Conservation (phyloP, 2,797 vertebrate genomes). For the Lateolabrax maculatus region DNA sequence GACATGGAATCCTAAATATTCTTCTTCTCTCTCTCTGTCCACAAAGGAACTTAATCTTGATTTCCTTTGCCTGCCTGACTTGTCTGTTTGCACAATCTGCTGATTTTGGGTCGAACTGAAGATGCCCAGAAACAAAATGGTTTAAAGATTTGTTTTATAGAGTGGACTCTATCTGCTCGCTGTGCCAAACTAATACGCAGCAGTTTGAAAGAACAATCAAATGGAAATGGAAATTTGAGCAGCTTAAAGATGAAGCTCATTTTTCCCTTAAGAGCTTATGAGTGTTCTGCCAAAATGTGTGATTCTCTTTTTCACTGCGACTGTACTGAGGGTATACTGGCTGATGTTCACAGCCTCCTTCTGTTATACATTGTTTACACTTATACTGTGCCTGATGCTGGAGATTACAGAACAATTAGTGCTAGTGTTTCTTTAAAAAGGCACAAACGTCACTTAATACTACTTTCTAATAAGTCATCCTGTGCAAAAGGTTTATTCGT, state of each 20-base stretch:
- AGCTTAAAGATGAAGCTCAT: constrained; percentile 76
- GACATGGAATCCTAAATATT: constrained; percentile 63
- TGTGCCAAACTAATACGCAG: constrained; percentile 73
- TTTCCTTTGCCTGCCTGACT: constrained; percentile 55
- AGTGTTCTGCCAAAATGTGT: constrained; percentile 72
- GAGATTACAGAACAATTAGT: constrained; percentile 45
- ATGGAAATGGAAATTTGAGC: constrained; percentile 80
- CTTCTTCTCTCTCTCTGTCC: constrained; percentile 52
- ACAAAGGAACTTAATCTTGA: constrained; percentile 58
- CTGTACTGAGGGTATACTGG: constrained; percentile 43
- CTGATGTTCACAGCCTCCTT: constrained; percentile 59
- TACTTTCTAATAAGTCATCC: not conserved
- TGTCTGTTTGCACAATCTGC: constrained; percentile 74
- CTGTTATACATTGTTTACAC: constrained; percentile 57
- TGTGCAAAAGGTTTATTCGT: not conserved
- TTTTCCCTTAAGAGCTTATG: constrained; percentile 68
- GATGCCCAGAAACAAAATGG: constrained; percentile 75
- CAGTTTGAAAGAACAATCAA: constrained; percentile 77
- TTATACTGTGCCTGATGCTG: constrained; percentile 31
- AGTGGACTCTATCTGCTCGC: constrained; percentile 68
- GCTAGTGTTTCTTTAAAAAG: constrained; percentile 26
- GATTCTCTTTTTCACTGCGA: constrained; percentile 52
- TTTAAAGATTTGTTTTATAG: constrained; percentile 71
- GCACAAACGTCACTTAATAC: not conserved
- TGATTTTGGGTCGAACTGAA: constrained; percentile 70